These are phyloP conservation scores for Tachina grossa DNA, from an alignment of 2,888 invertebrate genomes.

Conservation along the genomic window DNA sequence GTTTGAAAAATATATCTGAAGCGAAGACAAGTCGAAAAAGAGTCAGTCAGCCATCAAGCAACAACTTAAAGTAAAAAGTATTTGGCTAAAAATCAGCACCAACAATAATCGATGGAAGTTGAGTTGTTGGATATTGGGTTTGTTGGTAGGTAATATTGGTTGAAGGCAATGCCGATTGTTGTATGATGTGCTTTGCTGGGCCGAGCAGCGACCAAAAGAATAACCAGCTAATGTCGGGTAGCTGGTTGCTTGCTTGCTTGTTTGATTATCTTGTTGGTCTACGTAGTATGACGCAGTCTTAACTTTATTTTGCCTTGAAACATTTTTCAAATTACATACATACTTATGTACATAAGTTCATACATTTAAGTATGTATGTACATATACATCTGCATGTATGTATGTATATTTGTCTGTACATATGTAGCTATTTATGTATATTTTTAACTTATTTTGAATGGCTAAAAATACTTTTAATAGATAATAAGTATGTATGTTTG, in stretches of 20 bases:
- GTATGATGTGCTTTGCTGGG: constrained; percentile 68
- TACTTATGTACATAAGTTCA: constrained; percentile 21
- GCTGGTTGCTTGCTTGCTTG: constrained; percentile 38
- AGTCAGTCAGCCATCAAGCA: constrained; percentile 34
- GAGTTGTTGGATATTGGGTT: constrained; percentile 67
- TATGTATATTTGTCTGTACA: too few relatives aligned
- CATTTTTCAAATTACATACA: constrained; percentile 75
- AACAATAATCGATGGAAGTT: constrained; percentile 68
- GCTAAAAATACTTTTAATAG: constrained; percentile 3
- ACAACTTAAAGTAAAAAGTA: constrained; percentile 45
- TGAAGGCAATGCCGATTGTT: constrained; percentile 62
- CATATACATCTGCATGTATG: neutral
- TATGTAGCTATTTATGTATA: too few relatives aligned
- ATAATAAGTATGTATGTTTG: neutral
- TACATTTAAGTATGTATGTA: neutral
- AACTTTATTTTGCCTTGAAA: constrained; percentile 80
- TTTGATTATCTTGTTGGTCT: constrained; percentile 43
- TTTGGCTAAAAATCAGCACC: constrained; percentile 44
- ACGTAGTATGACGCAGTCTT: constrained; percentile 71
- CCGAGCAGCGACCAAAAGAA: constrained; percentile 62
- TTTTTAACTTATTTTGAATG: neutral
- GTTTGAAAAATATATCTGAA: constrained; percentile 3
- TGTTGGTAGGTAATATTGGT: constrained; percentile 71
- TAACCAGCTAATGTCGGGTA: constrained; percentile 46
- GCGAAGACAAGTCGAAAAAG: constrained; percentile 32